These are phyloP conservation scores for Macrostomum cliftonense DNA, from an alignment of 2,888 invertebrate genomes.

Conservation along the genomic window DNA sequence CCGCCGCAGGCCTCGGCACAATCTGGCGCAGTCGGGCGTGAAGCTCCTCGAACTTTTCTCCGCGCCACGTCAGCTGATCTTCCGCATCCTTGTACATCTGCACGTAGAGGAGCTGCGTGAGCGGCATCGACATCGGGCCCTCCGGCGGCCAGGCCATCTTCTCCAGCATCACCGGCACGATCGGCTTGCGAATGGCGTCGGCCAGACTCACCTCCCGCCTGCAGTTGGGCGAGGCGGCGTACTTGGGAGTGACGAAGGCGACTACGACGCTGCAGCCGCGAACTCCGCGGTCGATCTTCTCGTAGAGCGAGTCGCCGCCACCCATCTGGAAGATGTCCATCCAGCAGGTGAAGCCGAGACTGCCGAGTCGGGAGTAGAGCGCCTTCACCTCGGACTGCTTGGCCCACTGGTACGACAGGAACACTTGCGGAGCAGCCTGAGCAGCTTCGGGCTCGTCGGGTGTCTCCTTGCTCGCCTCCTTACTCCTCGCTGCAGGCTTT, in stretches of 20 bases:
- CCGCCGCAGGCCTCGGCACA: too few species aligned
- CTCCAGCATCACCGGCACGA: conserved; percentile 28
- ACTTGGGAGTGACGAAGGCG: conserved; percentile 29
- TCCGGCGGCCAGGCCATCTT: conserved; percentile 26
- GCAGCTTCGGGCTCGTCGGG: conserved; percentile 1
- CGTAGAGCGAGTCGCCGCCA: conserved; percentile 31
- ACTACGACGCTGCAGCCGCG: conserved; percentile 23
- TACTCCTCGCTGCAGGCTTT: not conserved
- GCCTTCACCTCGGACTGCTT: conserved; percentile 24
- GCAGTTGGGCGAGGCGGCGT: conserved; percentile 29
- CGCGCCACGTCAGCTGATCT: conserved; percentile 6
- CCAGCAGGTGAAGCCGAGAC: conserved; percentile 26
- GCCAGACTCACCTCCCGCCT: conserved; percentile 28
- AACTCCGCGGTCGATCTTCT: conserved; percentile 30
- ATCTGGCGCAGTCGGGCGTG: too few species aligned
- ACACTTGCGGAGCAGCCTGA: conserved; percentile 14
- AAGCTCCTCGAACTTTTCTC: conserved; percentile 2
- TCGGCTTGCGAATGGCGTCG: conserved; percentile 27
- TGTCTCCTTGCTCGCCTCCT: not conserved
- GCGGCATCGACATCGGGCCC: conserved; percentile 31
- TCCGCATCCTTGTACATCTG: conserved; percentile 16
- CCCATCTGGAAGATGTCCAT: conserved; percentile 35
- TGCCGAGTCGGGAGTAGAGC: conserved; percentile 20
- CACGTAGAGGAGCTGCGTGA: conserved; percentile 26
- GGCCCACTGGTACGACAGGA: conserved; percentile 33